Conservation (phyloP, 2,888 invertebrate genomes). For the Nyleta sp. region DNA sequence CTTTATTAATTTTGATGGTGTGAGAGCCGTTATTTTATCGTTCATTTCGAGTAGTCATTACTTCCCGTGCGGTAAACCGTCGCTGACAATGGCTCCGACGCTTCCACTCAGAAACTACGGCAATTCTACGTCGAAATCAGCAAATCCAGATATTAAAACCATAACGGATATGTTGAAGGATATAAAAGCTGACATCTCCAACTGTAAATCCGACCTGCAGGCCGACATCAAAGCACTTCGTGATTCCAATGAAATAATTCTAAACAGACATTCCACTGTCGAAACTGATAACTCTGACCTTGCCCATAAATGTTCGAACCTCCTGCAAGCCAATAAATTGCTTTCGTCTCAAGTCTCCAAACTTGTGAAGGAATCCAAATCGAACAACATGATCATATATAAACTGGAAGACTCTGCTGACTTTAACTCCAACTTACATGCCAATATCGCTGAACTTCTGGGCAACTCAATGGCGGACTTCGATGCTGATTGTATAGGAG, state of each 20-base stretch:
- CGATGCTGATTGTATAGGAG: not conserved
- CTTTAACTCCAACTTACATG: not conserved
- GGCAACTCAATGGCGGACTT: not conserved
- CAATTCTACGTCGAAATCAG: too few relatives aligned
- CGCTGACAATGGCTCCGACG: too few relatives aligned
- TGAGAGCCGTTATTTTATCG: too few relatives aligned
- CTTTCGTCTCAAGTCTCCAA: not conserved
- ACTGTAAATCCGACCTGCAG: not conserved
- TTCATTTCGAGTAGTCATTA: too few relatives aligned
- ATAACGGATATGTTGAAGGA: too few relatives aligned
- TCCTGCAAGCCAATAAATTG: not conserved
- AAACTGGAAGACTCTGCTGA: not conserved
- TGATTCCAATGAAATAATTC: not conserved
- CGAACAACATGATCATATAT: conserved; percentile 9
- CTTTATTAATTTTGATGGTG: too few relatives aligned
- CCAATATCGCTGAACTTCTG: not conserved
- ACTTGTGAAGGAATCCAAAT: not conserved
- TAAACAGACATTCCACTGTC: not conserved
- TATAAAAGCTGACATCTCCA: not conserved
- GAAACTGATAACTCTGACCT: not conserved
- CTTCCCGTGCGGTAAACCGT: too few relatives aligned
- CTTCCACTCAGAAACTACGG: too few relatives aligned
- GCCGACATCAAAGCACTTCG: not conserved
- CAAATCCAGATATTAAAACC: too few relatives aligned
- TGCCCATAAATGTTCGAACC: not conserved